A percentile compares a stretch with the other conserved stretches of the same genome.
phyloP scores from a whole-genome alignment of 2,113 vertebrate species.

The Psophia crepitans region DNA sequence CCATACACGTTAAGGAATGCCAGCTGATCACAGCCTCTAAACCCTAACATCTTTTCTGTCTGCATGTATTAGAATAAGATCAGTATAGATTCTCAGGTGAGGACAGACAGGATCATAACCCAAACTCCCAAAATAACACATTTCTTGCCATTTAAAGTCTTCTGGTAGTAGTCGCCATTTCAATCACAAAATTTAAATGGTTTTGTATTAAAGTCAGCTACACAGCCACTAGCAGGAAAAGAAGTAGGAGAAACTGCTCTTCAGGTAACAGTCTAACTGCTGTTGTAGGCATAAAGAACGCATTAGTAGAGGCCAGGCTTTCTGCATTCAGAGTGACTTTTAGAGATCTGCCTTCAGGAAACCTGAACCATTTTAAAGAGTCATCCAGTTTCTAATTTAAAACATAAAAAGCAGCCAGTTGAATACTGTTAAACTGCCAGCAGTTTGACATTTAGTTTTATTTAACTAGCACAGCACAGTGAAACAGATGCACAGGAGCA shows the following conservation, averaged over 20 bases:
- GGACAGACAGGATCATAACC: not conserved
- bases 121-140: not conserved
- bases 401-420: not conserved
- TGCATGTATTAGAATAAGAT: not conserved
- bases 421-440: not conserved
- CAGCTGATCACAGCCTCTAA: not conserved
- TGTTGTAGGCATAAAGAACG: not conserved
- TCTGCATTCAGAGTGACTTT: not conserved
- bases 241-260: not conserved
- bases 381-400: not conserved
- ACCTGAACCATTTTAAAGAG: not conserved
- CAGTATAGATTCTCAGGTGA: not conserved
- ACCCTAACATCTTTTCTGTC: not conserved
- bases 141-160: not conserved
- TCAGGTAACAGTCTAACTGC: not conserved
- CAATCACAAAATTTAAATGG: not conserved
- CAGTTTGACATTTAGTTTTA: not conserved
- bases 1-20: not conserved
- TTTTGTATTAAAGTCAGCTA: not conserved
- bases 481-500: not conserved
- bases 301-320: not conserved
- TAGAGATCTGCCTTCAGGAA: slow-evolving; percentile 19
- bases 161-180: not conserved
- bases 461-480: not conserved
- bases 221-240: not conserved